A percentile compares a stretch with the other conserved stretches of the same genome.
Evolutionary conservation across 2,797 vertebrate genomes (phyloP).

Genomic region (Gymnocypris eckloni): DNA sequence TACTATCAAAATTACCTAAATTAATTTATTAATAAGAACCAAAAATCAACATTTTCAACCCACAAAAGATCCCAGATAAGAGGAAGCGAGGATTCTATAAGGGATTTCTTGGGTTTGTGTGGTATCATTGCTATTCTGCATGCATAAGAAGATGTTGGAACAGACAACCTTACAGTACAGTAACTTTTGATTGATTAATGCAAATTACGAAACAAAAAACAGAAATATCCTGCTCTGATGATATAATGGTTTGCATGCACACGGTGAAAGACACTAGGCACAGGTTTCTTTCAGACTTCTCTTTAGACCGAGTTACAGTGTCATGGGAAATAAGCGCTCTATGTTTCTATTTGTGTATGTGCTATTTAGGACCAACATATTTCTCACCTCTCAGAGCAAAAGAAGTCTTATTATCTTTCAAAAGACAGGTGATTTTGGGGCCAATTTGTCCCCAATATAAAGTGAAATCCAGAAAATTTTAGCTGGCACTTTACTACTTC

Average conservation of each 20-base stretch:
- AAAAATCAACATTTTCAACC: no score
- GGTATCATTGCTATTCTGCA: no score
- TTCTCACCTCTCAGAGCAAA: neutral
- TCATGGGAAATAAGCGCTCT: no score
- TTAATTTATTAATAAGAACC: no score
- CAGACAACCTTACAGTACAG: no score
- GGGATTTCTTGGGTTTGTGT: neutral
- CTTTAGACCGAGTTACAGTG: no score
- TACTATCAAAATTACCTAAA: neutral
- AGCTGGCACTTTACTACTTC: neutral
- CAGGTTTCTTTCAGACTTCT: no score
- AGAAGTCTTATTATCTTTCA: neutral
- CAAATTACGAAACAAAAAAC: neutral
- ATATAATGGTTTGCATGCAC: no score
- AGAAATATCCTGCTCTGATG: no score
- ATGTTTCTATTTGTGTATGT: neutral
- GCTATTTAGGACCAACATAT: neutral
- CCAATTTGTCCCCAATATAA: neutral
- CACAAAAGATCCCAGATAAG: neutral
- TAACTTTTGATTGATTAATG: neutral
- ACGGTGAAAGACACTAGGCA: no score
- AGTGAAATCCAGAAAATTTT: neutral
- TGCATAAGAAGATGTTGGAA: neutral
- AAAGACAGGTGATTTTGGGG: neutral
- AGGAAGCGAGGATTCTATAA: neutral